phyloP scores from a whole-genome alignment of 2,797 vertebrate genomes.

The Heteromormyrus szaboi region DNA sequence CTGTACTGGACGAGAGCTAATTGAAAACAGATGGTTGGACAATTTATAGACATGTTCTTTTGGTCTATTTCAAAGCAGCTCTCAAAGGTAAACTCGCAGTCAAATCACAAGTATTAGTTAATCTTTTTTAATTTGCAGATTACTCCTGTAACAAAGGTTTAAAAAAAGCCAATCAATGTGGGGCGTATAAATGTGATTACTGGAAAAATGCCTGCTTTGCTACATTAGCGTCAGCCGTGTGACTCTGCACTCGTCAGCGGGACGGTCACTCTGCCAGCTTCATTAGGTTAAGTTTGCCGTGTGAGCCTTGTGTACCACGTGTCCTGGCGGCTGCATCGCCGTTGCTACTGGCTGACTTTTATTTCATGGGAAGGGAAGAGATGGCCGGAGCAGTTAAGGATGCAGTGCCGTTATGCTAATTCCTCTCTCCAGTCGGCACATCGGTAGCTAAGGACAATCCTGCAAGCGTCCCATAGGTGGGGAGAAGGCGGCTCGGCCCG shows the following conservation, averaged over 20 bases:
- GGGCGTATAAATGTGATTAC: not conserved
- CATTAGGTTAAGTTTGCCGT: not conserved
- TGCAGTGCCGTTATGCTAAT: not conserved
- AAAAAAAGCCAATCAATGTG: not conserved
- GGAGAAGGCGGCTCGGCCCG: not conserved
- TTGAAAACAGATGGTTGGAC: not conserved
- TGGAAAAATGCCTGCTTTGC: not conserved
- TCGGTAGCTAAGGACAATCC: not conserved
- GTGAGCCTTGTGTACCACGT: not conserved
- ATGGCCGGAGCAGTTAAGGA: not conserved
- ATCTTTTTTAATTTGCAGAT: slow-evolving; percentile 3
- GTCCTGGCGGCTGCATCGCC: not conserved
- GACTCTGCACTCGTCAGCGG: not conserved
- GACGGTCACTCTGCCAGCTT: not conserved
- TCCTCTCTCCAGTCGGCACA: not conserved
- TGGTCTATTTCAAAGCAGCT: not conserved
- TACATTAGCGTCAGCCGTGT: not conserved
- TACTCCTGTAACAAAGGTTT: not conserved
- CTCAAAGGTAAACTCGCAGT: not conserved
- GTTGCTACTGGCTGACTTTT: not conserved
- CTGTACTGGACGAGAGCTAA: not conserved
- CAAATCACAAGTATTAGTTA: slow-evolving; percentile 6
- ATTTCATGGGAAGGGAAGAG: not conserved
- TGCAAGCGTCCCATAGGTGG: not conserved
- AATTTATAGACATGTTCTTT: not conserved